phyloP scores from a whole-genome alignment of 2,113 vertebrate species.

The Prochilodus magdalenae region DNA sequence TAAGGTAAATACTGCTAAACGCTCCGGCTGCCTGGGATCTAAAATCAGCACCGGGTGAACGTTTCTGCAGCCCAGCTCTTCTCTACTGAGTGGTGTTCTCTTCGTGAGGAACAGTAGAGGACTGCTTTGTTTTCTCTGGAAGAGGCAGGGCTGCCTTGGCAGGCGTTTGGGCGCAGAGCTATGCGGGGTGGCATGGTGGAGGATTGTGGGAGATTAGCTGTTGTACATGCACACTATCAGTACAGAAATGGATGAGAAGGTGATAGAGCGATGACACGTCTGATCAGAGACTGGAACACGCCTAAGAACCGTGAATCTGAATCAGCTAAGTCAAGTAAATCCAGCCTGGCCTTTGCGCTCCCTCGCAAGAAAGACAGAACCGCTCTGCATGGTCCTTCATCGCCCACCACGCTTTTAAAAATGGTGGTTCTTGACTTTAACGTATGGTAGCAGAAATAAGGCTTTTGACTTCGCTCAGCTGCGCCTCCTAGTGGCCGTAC shows the following conservation, averaged over 20 bases:
- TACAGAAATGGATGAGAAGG: constrained; percentile 15
- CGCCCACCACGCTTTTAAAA: too few species aligned
- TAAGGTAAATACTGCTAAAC: background rate
- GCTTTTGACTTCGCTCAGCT: too few species aligned
- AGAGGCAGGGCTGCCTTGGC: constrained; percentile 8
- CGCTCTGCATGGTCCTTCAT: too few species aligned
- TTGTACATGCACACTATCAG: background rate
- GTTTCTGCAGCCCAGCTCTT: constrained; percentile 8
- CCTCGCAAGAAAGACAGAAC: too few species aligned
- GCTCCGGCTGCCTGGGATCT: background rate
- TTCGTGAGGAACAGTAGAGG: background rate
- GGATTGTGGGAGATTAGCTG: constrained; percentile 11
- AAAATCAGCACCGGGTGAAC: background rate
- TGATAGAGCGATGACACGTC: constrained; percentile 14
- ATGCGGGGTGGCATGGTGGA: constrained; percentile 1
- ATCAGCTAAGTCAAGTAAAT: too few species aligned
- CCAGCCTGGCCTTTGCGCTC: too few species aligned
- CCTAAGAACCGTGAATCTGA: background rate
- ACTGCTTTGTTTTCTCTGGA: constrained; percentile 33
- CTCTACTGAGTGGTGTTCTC: constrained; percentile 1
- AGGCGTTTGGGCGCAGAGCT: background rate
- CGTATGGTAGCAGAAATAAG: too few species aligned
- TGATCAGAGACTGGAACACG: constrained; percentile 9
- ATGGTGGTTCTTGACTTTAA: too few species aligned
- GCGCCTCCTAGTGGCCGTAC: too few species aligned